Evolutionary conservation across 2,888 invertebrate genomes (phyloP).

Genomic region (Melieria crassipennis): DNA sequence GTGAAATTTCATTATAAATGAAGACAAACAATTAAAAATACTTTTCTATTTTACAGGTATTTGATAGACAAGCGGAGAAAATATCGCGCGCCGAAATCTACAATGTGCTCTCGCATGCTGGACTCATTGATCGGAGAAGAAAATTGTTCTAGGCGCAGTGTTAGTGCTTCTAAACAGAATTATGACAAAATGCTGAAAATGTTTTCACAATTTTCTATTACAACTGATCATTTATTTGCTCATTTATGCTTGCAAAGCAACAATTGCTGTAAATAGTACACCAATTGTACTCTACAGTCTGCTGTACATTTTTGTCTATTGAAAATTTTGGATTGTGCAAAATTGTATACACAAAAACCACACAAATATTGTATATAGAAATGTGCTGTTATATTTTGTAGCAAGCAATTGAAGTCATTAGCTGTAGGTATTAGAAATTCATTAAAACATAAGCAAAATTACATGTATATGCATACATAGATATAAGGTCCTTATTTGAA

Average conservation of each 20-base stretch:
- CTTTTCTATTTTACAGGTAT: slow-evolving; percentile 65
- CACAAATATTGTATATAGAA: no score
- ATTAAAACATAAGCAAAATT: not conserved
- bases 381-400: no score
- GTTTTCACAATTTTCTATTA: no score
- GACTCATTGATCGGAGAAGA: slow-evolving; percentile 67
- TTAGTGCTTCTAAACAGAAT: no score
- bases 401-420: not conserved
- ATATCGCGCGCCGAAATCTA: slow-evolving; percentile 73
- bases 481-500: not conserved
- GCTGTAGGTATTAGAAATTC: not conserved
- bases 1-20: not conserved
- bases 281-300: no score
- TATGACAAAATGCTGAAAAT: no score
- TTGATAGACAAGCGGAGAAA: slow-evolving; percentile 70
- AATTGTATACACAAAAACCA: no score
- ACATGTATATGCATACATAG: not conserved
- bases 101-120: slow-evolving; percentile 73
- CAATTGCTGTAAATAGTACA: no score
- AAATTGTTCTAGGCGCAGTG: slow-evolving; percentile 36
- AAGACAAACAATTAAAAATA: not conserved
- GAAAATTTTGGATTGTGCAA: no score
- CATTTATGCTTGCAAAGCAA: no score
- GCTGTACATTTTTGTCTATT: no score
- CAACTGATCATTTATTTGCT: no score